Evolutionary conservation across 2,797 vertebrate species (phyloP).

Genomic region (Scyliorhinus canicula): DNA sequence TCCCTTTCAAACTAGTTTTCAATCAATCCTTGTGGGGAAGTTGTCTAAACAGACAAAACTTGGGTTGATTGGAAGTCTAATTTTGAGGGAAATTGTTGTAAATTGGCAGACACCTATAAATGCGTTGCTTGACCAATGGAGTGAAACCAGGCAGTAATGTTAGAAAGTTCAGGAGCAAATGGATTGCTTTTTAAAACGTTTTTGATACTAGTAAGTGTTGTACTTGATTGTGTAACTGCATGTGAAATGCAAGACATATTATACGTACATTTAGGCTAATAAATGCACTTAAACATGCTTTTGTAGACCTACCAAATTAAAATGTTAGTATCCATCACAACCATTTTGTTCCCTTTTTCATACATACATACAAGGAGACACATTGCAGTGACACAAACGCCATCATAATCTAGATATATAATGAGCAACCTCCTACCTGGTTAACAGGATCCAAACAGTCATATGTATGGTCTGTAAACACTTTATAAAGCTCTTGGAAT

Average conservation of each 20-base stretch:
- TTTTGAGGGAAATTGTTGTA: background rate
- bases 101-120: background rate
- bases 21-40: background rate
- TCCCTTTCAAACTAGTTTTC: background rate
- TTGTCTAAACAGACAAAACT: background rate
- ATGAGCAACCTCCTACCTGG: slow-evolving; percentile 52
- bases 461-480: slow-evolving; percentile 64
- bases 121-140: too few species aligned
- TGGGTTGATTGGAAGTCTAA: background rate
- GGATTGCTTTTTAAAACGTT: background rate
- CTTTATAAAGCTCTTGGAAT: slow-evolving; percentile 65
- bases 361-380: background rate
- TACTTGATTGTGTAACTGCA: background rate
- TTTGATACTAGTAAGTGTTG: background rate
- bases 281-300: background rate
- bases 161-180: background rate
- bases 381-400: background rate
- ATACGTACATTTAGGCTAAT: background rate
- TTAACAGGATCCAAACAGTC: slow-evolving; percentile 71
- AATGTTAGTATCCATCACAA: background rate
- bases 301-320: background rate
- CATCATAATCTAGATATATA: background rate
- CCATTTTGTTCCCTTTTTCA: too few species aligned
- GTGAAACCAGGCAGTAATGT: background rate
- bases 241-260: background rate